These are phyloP conservation scores for Troides aeacus DNA, from an alignment of 2,888 invertebrate species.

Conservation along the genomic window DNA sequence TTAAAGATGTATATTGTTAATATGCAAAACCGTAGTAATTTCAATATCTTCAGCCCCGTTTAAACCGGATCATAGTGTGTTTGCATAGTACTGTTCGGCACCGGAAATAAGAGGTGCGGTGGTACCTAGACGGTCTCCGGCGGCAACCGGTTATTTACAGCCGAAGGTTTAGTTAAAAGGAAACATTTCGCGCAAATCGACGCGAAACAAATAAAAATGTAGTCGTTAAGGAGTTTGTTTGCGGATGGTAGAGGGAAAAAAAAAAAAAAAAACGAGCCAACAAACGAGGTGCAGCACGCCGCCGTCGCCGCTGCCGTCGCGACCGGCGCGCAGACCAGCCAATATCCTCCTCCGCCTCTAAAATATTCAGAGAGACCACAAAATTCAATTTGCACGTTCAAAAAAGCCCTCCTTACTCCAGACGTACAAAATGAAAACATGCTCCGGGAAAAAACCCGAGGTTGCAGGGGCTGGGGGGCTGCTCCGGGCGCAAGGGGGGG, in stretches of 20 bases:
- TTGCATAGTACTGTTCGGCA: too few species aligned
- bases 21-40: too few species aligned
- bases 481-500: constrained; percentile 26
- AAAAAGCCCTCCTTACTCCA: constrained; percentile 48
- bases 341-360: constrained; percentile 60
- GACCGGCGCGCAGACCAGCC: constrained; percentile 46
- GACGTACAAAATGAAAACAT: constrained; percentile 75
- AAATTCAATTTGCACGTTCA: constrained; percentile 75
- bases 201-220: background rate
- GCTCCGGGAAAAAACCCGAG: constrained; percentile 58
- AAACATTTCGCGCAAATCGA: background rate
- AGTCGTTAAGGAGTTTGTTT: constrained; percentile 4
- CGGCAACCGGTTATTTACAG: too few species aligned
- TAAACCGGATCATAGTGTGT: too few species aligned
- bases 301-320: constrained; percentile 4
- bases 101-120: too few species aligned
- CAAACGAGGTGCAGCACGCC: background rate
- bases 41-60: too few species aligned
- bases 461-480: too few species aligned
- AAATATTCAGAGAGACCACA: constrained; percentile 77
- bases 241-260: constrained; percentile 21
- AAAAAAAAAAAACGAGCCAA: background rate
- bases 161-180: too few species aligned
- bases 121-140: too few species aligned
- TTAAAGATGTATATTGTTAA: too few species aligned